Conservation (phyloP, 2,797 vertebrate genomes). For the Sebastiscus tertius region DNA sequence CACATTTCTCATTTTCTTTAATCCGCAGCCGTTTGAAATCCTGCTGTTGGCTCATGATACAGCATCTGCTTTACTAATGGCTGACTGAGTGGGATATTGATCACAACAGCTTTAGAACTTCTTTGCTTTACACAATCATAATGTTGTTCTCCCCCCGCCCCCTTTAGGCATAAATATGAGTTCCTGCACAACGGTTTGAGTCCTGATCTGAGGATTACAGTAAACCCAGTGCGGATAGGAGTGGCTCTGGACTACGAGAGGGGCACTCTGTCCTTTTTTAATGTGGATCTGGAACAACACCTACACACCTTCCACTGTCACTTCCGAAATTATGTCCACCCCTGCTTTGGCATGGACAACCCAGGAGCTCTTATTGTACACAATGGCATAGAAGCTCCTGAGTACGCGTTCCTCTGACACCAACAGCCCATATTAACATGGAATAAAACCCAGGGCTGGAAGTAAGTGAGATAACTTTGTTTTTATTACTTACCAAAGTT, state of each 20-base stretch:
- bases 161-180: slow-evolving; percentile 89
- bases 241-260: slow-evolving; percentile 89
- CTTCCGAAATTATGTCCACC: slow-evolving; percentile 86
- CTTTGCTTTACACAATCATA: not conserved
- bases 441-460: not conserved
- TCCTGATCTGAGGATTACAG: slow-evolving; percentile 91
- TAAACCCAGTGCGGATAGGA: slow-evolving; percentile 87
- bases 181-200: slow-evolving; percentile 90
- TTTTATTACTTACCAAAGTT: slow-evolving; percentile 14
- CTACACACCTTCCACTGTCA: slow-evolving; percentile 87
- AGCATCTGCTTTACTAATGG: slow-evolving; percentile 21
- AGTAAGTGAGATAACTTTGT: not conserved
- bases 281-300: slow-evolving; percentile 88
- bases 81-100: not conserved
- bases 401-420: slow-evolving; percentile 64
- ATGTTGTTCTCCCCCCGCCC: not conserved
- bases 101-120: slow-evolving; percentile 9
- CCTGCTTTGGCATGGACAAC: slow-evolving; percentile 93
- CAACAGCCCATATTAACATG: not conserved
- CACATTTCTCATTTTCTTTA: slow-evolving; percentile 32
- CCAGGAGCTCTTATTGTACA: slow-evolving; percentile 86
- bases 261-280: slow-evolving; percentile 90
- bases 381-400: slow-evolving; percentile 82
- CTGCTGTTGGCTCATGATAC: slow-evolving; percentile 21
- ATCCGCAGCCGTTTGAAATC: slow-evolving; percentile 39